Evolutionary conservation across 2,888 invertebrate genomes (phyloP), one percentile per base, ranked within the genome.

Genomic region (Protophormia terraenovae): DNA sequence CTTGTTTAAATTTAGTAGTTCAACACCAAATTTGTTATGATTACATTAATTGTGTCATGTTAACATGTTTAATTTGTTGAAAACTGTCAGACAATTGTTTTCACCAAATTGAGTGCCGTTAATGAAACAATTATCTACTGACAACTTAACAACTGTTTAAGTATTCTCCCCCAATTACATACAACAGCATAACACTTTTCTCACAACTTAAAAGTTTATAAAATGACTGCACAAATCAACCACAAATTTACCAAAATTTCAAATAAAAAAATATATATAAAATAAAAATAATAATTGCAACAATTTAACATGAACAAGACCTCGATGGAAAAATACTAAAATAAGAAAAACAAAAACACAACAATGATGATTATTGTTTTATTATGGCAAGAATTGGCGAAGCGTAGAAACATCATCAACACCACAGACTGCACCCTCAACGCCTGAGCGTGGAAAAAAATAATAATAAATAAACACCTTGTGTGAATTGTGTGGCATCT

Each of bases 361-460:
- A 62, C 38, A 35, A 47, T 22, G 27, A 41, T 32, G 12, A 29
- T 64, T 76, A 38, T 76, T 62, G 53, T 64, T 45, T 32, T 62
- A 32, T 64, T 64, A 64, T 71, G 60, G 29, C 53, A 55, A 71
- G 22, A 62, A 64, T 72, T 72, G 60, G 29, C 22, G 50, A 69
- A 60, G 38, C 47, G 58, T 45, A 66, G 55, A 14, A 41, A 32
- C 22, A 76, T 14, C 12, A 67, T 19, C 24, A 69, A n/a, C 8
- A 67, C 32, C 24, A 75, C 10, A 71, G 72, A 78, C 84, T 85
- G 82, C 84, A 82, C 84, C 84, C 82, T 77, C 64, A 82, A 82
- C 69, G 82, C 77, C 78, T 81, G 14, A 41, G 41, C 24, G 29
- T 41, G 47, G 0, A 12, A 35, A 41, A n/a, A n/a, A 71, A 47